These are phyloP conservation scores for Leuciscus waleckii DNA, from an alignment of 2,797 vertebrate genomes.

Conservation along the genomic window DNA sequence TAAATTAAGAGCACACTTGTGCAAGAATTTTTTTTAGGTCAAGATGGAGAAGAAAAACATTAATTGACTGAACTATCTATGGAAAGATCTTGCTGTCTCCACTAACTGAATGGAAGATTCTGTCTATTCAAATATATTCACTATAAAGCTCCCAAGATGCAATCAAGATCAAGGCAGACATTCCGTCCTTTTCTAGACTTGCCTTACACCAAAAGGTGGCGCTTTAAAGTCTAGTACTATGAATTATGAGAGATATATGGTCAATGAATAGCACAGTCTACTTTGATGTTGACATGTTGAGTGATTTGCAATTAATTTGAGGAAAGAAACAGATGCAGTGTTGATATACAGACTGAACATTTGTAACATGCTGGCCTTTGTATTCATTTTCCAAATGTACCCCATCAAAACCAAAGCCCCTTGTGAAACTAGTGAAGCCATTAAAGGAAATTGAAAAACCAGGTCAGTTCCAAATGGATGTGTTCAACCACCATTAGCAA, in stretches of 20 bases:
- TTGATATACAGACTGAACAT: conserved; percentile 1
- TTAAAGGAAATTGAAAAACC: conserved; percentile 76
- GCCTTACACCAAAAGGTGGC: conserved; percentile 42
- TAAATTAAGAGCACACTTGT: neutral
- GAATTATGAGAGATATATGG: conserved; percentile 33
- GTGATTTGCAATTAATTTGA: conserved; percentile 15
- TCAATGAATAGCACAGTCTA: neutral
- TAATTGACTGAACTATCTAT: conserved; percentile 21
- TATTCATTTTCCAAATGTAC: conserved; percentile 10
- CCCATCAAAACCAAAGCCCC: conserved; percentile 67
- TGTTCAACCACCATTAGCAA: conserved; percentile 76
- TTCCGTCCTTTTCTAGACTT: conserved; percentile 47
- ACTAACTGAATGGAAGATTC: neutral
- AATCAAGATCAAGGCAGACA: conserved; percentile 44
- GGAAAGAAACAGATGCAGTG: conserved; percentile 13
- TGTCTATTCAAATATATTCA: conserved; percentile 4
- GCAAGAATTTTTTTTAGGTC: neutral
- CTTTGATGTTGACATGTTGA: conserved; percentile 28
- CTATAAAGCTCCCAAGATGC: conserved; percentile 47
- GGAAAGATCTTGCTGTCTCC: neutral
- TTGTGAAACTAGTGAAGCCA: conserved; percentile 70
- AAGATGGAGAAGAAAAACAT: conserved; percentile 39
- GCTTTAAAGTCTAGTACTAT: conserved; percentile 38
- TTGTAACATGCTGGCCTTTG: conserved; percentile 10
- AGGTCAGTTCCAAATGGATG: conserved; percentile 78